Percentiles rank a stretch among this genome's conserved stretches.
phyloP scores from a whole-genome alignment of 2,797 vertebrate genomes.

The Perodicticus potto region DNA sequence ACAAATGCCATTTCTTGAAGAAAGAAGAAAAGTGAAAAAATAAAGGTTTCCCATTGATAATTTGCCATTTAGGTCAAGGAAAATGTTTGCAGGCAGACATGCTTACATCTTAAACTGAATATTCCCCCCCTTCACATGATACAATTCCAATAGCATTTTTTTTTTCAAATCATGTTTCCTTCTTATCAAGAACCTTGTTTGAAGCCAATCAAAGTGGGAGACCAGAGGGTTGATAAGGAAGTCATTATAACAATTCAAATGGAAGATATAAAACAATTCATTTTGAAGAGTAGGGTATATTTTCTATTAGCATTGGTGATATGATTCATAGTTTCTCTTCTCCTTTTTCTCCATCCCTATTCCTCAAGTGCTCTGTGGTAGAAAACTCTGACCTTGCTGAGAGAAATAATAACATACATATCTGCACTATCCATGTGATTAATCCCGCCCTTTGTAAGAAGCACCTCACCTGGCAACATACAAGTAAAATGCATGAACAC shows the following conservation, averaged over 20 bases:
- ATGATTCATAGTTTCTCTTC: slow-evolving; percentile 78
- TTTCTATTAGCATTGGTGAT: slow-evolving; percentile 78
- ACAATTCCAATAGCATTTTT: slow-evolving; percentile 19
- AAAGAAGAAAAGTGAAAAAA: slow-evolving; percentile 50
- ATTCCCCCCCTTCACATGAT: slow-evolving; percentile 45
- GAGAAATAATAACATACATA: slow-evolving; percentile 86
- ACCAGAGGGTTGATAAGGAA: slow-evolving; percentile 71
- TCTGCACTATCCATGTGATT: slow-evolving; percentile 86
- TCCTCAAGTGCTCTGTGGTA: slow-evolving; percentile 71
- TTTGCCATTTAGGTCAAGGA: slow-evolving; percentile 53
- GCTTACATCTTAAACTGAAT: slow-evolving; percentile 43
- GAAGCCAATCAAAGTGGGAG: slow-evolving; percentile 53
- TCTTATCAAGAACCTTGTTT: slow-evolving; percentile 72
- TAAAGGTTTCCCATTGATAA: slow-evolving; percentile 57
- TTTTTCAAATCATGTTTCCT: slow-evolving; percentile 20
- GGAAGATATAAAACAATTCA: slow-evolving; percentile 77
- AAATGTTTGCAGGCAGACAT: slow-evolving; percentile 59
- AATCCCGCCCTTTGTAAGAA: slow-evolving; percentile 83
- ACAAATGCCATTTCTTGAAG: slow-evolving; percentile 6
- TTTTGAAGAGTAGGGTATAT: slow-evolving; percentile 80
- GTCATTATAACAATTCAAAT: slow-evolving; percentile 76
- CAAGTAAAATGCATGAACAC: slow-evolving; percentile 85
- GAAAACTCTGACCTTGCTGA: slow-evolving; percentile 87
- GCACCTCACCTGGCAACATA: slow-evolving; percentile 83
- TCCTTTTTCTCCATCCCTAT: slow-evolving; percentile 53